phyloP scores from a whole-genome alignment of 2,888 invertebrate species.

The Drosophila anomelani region DNA sequence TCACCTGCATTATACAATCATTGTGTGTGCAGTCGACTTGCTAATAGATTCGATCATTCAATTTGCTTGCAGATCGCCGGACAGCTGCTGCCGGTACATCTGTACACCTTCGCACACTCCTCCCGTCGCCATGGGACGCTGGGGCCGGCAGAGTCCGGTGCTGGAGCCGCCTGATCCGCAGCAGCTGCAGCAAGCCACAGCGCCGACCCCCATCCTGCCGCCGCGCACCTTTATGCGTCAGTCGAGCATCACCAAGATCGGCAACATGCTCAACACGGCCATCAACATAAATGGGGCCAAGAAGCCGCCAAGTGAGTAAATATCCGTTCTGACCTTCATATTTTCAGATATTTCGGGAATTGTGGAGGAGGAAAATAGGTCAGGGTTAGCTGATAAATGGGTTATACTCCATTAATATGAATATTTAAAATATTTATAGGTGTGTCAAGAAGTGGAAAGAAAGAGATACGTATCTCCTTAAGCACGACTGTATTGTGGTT shows the following conservation, averaged over 20 bases:
- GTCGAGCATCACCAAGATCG: conserved; percentile 88
- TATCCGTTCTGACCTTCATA: background rate
- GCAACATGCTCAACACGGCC: conserved; percentile 87
- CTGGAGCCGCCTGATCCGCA: conserved; percentile 83
- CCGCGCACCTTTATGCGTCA: conserved; percentile 86
- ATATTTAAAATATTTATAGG: background rate
- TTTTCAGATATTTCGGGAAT: background rate
- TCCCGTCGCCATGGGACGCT: conserved; percentile 79
- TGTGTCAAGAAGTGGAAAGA: background rate
- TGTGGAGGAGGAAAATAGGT: background rate
- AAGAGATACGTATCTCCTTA: background rate
- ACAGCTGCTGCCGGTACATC: conserved; percentile 1
- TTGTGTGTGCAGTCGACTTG: conserved; percentile 44
- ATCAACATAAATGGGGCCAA: conserved; percentile 85
- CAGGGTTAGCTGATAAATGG: background rate
- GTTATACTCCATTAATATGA: no score
- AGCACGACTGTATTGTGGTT: background rate
- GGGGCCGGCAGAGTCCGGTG: conserved; percentile 84
- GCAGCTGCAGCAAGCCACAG: conserved; percentile 70
- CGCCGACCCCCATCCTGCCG: conserved; percentile 81
- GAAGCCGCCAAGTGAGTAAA: conserved; percentile 78
- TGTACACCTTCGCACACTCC: background rate
- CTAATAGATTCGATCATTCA: conserved; percentile 66
- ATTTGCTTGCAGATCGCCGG: conserved; percentile 61
- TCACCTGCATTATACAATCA: conserved; percentile 67